These are phyloP conservation scores for Poeciliopsis paucimaculata DNA, from an alignment of 2,797 vertebrate species.

Conservation along the genomic window DNA sequence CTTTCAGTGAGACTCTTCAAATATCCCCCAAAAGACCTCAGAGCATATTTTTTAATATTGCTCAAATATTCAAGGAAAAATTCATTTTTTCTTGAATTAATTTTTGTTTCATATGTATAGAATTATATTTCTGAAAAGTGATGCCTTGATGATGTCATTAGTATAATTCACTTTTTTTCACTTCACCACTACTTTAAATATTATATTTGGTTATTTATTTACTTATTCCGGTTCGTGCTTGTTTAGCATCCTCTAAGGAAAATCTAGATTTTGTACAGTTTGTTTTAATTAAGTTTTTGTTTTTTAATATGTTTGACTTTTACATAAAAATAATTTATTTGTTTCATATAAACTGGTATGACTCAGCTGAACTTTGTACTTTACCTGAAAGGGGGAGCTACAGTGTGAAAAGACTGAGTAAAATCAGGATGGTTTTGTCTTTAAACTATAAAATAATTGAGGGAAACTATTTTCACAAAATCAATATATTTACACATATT, in stretches of 20 bases:
- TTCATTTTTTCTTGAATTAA: neutral
- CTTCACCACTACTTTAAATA: neutral
- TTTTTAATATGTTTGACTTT: neutral
- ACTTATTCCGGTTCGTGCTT: neutral
- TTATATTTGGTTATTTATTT: neutral
- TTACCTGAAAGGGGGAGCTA: neutral
- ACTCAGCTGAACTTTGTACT: neutral
- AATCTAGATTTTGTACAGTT: neutral
- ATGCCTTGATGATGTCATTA: neutral
- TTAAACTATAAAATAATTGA: neutral
- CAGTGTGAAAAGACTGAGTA: neutral
- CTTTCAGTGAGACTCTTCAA: neutral
- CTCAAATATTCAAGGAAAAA: neutral
- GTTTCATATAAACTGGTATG: neutral
- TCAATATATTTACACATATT: neutral
- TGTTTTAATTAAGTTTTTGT: neutral
- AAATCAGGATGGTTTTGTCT: neutral
- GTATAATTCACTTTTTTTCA: neutral
- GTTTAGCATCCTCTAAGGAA: neutral
- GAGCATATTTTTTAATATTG: neutral
- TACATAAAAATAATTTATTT: neutral
- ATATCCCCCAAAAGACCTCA: neutral
- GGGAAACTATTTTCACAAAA: neutral
- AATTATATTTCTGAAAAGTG: neutral
- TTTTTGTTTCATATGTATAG: neutral